Conservation (phyloP, 2,113 vertebrate genomes). For the Pundamilia nyererei region DNA sequence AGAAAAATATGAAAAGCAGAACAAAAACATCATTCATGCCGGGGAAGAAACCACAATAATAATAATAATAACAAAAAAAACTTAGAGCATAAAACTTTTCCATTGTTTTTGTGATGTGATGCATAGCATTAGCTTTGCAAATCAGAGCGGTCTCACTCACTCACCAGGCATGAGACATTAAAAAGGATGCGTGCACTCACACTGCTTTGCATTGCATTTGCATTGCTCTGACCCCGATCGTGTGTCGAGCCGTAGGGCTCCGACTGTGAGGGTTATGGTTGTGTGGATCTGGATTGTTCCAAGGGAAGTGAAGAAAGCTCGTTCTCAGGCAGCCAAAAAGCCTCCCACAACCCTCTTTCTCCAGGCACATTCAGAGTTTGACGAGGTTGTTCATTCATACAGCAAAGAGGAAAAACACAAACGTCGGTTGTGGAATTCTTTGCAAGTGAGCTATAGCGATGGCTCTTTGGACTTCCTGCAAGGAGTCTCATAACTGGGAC, state of each 20-base stretch:
- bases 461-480: background rate
- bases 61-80: background rate
- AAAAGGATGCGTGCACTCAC: background rate
- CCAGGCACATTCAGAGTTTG: background rate
- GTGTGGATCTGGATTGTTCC: conserved; percentile 44
- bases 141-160: background rate
- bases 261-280: background rate
- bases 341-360: background rate
- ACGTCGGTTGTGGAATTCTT: background rate
- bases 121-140: background rate
- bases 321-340: conserved; percentile 14
- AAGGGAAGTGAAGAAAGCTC: conserved; percentile 12
- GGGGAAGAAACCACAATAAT: background rate
- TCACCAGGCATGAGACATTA: background rate
- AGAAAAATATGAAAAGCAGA: background rate
- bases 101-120: background rate
- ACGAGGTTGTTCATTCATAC: conserved; percentile 19
- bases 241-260: background rate
- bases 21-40: background rate
- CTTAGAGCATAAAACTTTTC: background rate
- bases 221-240: background rate
- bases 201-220: background rate
- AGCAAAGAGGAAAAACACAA: background rate
- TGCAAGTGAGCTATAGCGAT: background rate
- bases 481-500: background rate